Evolutionary conservation across 2,113 vertebrate species (phyloP).

Genomic region (Colistium nudipinnis): DNA sequence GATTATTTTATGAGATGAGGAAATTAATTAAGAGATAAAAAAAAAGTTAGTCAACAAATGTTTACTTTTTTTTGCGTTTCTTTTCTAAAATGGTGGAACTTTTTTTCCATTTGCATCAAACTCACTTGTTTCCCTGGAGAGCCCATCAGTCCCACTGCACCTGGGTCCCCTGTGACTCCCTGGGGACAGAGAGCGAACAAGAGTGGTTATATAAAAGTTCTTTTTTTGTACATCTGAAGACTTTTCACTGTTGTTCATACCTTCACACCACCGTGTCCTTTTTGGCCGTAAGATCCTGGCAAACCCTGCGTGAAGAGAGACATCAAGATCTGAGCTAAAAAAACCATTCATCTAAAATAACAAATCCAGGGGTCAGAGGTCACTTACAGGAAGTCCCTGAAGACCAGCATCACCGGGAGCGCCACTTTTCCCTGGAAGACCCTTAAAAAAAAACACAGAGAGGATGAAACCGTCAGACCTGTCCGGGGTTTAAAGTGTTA

Average conservation of each 20-base stretch:
- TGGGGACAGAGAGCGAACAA: constrained; percentile 59
- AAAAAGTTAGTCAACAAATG: too few relatives aligned
- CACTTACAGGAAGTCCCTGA: constrained; percentile 92
- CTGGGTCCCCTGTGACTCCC: constrained; percentile 87
- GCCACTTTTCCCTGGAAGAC: constrained; percentile 90
- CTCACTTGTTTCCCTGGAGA: constrained; percentile 92
- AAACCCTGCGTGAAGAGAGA: constrained; percentile 81
- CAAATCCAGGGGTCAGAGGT: constrained; percentile 3
- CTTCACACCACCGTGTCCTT: constrained; percentile 86
- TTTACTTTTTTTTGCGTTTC: neutral
- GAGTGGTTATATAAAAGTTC: too few relatives aligned
- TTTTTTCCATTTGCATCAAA: neutral
- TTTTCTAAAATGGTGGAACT: neutral
- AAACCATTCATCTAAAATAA: neutral
- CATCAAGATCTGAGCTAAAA: neutral
- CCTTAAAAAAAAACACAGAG: constrained; percentile 74
- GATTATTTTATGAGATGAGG: too few relatives aligned
- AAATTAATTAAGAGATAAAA: too few relatives aligned
- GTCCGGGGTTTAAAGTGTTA: neutral
- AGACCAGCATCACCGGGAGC: constrained; percentile 89
- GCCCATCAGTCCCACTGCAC: constrained; percentile 88
- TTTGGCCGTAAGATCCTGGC: constrained; percentile 88
- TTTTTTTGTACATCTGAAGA: too few relatives aligned
- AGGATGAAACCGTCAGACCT: neutral
- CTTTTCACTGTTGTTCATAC: constrained; percentile 77